A percentile compares a stretch with the other conserved stretches of the same genome.
phyloP scores from a whole-genome alignment of 1,140 invertebrate species.

The Caenorhabditis latens region DNA sequence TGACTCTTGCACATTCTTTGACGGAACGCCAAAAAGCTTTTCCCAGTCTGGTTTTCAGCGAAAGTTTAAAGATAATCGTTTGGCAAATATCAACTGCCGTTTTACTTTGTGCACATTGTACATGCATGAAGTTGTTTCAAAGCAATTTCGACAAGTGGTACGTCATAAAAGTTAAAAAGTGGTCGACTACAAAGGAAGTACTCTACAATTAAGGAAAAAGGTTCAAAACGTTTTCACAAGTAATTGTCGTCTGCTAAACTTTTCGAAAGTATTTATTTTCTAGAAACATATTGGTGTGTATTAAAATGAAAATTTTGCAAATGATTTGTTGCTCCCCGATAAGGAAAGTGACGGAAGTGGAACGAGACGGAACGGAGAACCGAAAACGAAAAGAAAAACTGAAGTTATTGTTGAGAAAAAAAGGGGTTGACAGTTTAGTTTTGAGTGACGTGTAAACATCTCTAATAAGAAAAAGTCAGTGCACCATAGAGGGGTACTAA shows the following conservation, averaged over 20 bases:
- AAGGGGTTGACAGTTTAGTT: conserved; percentile 38
- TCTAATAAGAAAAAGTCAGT: conserved; percentile 10
- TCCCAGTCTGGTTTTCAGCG: conserved; percentile 40
- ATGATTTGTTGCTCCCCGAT: not conserved
- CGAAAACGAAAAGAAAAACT: not conserved
- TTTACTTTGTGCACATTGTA: not conserved
- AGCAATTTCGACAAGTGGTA: conserved; percentile 31
- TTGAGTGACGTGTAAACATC: conserved; percentile 54
- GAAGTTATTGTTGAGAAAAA: conserved; percentile 11
- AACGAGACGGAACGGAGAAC: not conserved
- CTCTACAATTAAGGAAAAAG: conserved; percentile 3
- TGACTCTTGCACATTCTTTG: conserved; percentile 20
- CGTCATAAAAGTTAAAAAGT: conserved; percentile 15
- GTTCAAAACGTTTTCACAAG: not conserved
- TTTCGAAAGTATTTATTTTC: conserved; percentile 3
- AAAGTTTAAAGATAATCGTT: conserved; percentile 43
- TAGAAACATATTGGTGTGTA: not conserved
- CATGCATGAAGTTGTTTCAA: not conserved
- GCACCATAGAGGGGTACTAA: conserved; percentile 14
- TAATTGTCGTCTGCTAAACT: not conserved
- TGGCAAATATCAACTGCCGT: conserved; percentile 3
- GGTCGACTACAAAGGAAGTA: not conserved
- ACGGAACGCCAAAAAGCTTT: not conserved
- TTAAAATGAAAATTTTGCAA: too few species aligned
- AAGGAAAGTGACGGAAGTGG: conserved; percentile 14